Conservation (phyloP, 2,797 vertebrate genomes). For the Lepidocolaptes lacrymiger region DNA sequence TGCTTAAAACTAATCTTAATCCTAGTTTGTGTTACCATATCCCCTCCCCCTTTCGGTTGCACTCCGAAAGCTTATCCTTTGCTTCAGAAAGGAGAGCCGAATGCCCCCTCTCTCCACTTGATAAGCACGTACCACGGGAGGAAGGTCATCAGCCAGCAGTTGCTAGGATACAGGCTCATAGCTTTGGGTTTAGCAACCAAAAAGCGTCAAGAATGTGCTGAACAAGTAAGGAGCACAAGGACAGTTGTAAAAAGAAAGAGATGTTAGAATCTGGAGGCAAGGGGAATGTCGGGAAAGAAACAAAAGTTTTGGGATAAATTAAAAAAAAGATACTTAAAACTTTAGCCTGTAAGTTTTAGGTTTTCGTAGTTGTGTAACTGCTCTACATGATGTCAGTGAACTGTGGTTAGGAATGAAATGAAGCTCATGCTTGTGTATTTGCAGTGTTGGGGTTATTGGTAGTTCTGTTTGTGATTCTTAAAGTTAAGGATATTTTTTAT, state of each 20-base stretch:
- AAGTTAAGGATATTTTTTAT: not conserved
- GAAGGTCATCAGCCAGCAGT: constrained; percentile 63
- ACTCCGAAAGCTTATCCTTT: not conserved
- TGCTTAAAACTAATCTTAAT: not conserved
- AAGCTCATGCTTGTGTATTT: not conserved
- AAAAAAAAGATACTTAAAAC: not conserved
- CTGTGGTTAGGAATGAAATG: not conserved
- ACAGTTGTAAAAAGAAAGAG: not conserved
- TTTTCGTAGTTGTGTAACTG: not conserved
- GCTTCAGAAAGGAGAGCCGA: constrained; percentile 11
- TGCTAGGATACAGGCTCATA: constrained; percentile 64
- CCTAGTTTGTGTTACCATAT: not conserved
- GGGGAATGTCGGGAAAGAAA: not conserved
- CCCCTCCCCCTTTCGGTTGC: not conserved
- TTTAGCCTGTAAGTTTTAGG: not conserved
- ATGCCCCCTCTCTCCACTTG: constrained; percentile 6
- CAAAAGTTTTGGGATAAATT: accelerated
- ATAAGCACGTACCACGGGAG: constrained; percentile 27
- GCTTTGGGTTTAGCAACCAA: constrained; percentile 30
- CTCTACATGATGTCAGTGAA: not conserved
- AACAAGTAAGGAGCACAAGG: not conserved
- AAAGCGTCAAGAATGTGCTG: constrained; percentile 41
- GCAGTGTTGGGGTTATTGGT: not conserved
- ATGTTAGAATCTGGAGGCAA: not conserved
- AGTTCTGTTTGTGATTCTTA: not conserved